Base-by-base conservation (phyloP, 2,888 invertebrate genomes). In the Catocala sponsa region DNA sequence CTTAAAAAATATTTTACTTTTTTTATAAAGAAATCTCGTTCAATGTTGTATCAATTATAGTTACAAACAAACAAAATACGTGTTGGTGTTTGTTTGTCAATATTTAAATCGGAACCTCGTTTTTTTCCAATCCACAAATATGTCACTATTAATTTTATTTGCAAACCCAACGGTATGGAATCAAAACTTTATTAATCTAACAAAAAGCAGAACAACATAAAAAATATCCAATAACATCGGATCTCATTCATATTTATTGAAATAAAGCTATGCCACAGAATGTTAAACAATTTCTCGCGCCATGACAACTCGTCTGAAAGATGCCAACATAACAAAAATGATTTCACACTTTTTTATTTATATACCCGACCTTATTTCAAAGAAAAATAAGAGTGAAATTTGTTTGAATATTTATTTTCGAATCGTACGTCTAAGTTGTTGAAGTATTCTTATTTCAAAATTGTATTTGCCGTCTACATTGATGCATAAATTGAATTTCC, bases 101-200 rank as follows among this genome's bases (percentile, higher is more conserved):
- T 38, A 38, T 38, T 38, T 38, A 7, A 7, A 7, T 7, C 1
- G 9, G 35, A 6, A 38, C 6, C 35, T 5, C 9, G 32, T 12
- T 15, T 41, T 38, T 55, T 49, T 46, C 13, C 32, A 51, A 63
- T 64, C 33, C 25, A 41, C 58, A 49, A 62, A 69, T 65, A 61
- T 68, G 60, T 70, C 70, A 59, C 44, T 38, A 51, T 54, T 61
- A 65, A 74, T 61, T 50, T 65, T 63, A 56, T 66, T 69, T 70
- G 67, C 65, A 73, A 66, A 66, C 53, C 59, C 65, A 66, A 70
- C 64, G 70, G 62, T 48, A 63, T 68, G 72, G 67, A 70, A 72
- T 71, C 63, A 68, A 79, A 90, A 90, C 87, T 91, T 91, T 90
- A 74, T 83, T 90, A 90, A 91, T 90, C 86, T 88, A 89, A 89